Evolutionary conservation across 92 coral and sea anemone genomes (phyloP), one percentile per base, ranked within the genome.

Genomic region (Plumapathes pennacea): DNA sequence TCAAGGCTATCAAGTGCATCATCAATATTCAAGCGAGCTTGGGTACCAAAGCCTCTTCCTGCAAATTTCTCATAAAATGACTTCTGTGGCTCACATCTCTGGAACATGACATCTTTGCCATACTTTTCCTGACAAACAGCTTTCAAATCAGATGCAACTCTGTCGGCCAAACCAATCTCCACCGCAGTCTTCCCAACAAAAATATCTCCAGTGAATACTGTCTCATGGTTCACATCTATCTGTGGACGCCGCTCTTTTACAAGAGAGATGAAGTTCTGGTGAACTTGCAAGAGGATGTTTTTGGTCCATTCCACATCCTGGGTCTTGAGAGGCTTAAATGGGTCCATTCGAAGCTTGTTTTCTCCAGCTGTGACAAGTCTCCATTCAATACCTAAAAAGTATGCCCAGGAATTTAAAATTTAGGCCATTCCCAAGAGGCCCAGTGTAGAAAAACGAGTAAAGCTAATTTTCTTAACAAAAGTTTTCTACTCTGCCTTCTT

Each of bases 321-420:
- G 47, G 79, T 64, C 34, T 85, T 89, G 26, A 49, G 69, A 31
- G 94, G 97, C 24, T 67, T 57, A 44, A 89, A 80, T 4, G 92
- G 85, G 25, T 89, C 88, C 65, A 66, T 54, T 23, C 84, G 82
- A 18, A 85, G 17, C 67, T 89, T 89, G 78, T 89, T 71, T 29
- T 85, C 85, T 12, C 97, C 97, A 12, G 92, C 82, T 11, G 88
- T 67, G 44, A 80, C 5, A 4, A 76, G 59, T 38, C 92, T 78
- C 31, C 88, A 70, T 68, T 89, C 97, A 62, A 89, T 42, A 56
- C 97, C 97, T 89, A 42, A 5, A n/a, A n/a, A n/a, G n/a, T n/a
- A n/a, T n/a, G n/a, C n/a, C n/a, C n/a, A n/a, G n/a, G n/a, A n/a
- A n/a, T n/a, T n/a, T n/a, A n/a, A n/a, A n/a, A n/a, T n/a, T n/a